Percentiles rank a stretch among this genome's conserved stretches.
These are phyloP conservation scores for Dissostichus mawsoni DNA, from an alignment of 2,113 vertebrate species.

Conservation along the genomic window DNA sequence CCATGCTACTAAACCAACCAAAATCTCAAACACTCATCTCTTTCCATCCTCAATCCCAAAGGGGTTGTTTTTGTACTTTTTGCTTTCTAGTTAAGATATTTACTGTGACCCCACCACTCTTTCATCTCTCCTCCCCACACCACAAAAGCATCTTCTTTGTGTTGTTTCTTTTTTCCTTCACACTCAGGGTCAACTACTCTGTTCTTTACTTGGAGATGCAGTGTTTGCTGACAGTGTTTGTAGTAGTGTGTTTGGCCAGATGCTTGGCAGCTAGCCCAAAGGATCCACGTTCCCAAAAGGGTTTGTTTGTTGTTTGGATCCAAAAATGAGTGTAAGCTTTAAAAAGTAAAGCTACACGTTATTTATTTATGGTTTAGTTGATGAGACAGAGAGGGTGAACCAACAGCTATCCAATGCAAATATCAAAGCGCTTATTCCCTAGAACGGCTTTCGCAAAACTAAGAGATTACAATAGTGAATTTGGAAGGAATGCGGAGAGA, in stretches of 20 bases:
- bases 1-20: conserved; percentile 43
- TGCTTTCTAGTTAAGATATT: conserved; percentile 58
- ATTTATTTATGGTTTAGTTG: conserved; percentile 1
- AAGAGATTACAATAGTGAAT: neutral
- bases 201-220: conserved; percentile 39
- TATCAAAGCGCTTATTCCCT: too few relatives aligned
- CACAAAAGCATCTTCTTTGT: conserved; percentile 41
- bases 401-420: too few relatives aligned
- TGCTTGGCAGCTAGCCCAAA: conserved; percentile 39
- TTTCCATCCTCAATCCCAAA: conserved; percentile 43
- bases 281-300: conserved; percentile 29
- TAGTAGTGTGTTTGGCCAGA: conserved; percentile 48
- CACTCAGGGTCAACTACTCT: conserved; percentile 63
- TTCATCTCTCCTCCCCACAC: conserved; percentile 33
- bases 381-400: too few relatives aligned
- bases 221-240: conserved; percentile 34
- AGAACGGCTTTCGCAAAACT: too few relatives aligned
- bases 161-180: conserved; percentile 48
- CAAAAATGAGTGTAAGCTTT: neutral
- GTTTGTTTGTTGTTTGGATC: conserved; percentile 1
- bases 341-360: neutral
- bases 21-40: conserved; percentile 60
- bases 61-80: conserved; percentile 49
- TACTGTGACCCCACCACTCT: conserved; percentile 57
- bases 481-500: too few relatives aligned